Percentiles rank a stretch among this genome's conserved stretches.
Conservation (phyloP, 2,888 invertebrate species). For the Palloptera scutellata region DNA sequence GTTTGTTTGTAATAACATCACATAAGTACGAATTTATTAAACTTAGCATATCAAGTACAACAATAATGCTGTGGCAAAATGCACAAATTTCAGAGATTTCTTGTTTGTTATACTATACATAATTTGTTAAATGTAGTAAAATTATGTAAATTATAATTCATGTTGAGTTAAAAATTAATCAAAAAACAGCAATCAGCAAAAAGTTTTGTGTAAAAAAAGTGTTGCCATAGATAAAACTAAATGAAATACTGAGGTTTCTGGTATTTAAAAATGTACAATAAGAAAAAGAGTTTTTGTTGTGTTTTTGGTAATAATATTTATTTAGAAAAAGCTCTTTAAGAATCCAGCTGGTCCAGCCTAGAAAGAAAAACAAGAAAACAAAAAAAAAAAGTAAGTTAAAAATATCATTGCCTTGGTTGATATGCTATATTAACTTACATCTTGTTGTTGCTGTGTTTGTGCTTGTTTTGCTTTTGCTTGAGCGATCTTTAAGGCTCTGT, state of each 20-base stretch:
- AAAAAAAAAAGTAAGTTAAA: neutral
- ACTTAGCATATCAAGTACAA: neutral
- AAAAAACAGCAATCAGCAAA: conserved; percentile 26
- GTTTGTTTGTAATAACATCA: conserved; percentile 1
- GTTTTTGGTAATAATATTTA: conserved; percentile 38
- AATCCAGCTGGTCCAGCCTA: conserved; percentile 93
- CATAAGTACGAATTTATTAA: conserved; percentile 1
- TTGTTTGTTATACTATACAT: neutral
- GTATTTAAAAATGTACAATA: conserved; percentile 29
- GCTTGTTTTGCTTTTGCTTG: conserved; percentile 85
- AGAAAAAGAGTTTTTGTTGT: conserved; percentile 29
- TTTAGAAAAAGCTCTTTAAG: conserved; percentile 94
- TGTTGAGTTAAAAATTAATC: neutral
- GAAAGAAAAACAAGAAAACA: conserved; percentile 27
- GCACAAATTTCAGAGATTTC: neutral
- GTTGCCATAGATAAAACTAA: conserved; percentile 19
- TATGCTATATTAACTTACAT: conserved; percentile 50
- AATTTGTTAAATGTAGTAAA: neutral
- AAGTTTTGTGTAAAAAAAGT: conserved; percentile 28
- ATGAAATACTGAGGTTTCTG: conserved; percentile 33
- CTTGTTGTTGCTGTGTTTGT: conserved; percentile 82
- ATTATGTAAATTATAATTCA: too few species aligned
- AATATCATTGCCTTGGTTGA: conserved; percentile 6
- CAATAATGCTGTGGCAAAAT: conserved; percentile 2
- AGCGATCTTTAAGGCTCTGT: conserved; percentile 86